These are phyloP conservation scores for Carassius carassius DNA, from an alignment of 2,113 vertebrate genomes.

Conservation along the genomic window DNA sequence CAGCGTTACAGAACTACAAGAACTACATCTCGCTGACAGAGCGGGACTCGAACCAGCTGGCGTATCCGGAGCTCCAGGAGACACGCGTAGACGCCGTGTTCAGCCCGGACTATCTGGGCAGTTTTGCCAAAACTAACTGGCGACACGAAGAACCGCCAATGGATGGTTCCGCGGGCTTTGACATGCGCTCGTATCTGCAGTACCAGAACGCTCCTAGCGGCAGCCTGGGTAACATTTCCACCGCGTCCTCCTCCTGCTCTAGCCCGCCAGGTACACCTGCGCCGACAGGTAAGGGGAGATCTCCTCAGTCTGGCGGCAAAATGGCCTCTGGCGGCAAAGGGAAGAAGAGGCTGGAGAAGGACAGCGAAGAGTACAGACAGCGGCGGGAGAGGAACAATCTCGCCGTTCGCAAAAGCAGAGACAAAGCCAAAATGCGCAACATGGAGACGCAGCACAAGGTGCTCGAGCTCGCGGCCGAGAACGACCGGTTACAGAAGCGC, in stretches of 20 bases:
- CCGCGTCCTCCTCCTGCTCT: conserved; percentile 88
- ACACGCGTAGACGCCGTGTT: conserved; percentile 92
- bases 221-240: conserved; percentile 94
- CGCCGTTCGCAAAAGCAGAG: conserved; percentile 98
- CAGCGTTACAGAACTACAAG: conserved; percentile 78
- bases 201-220: conserved; percentile 92
- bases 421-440: conserved; percentile 98
- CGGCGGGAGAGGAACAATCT: conserved; percentile 97
- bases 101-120: conserved; percentile 79
- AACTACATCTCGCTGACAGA: conserved; percentile 84
- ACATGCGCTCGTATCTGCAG: conserved; percentile 89
- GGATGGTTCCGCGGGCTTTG: conserved; percentile 83
- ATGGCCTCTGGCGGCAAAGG: conserved; percentile 80
- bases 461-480: conserved; percentile 96
- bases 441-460: conserved; percentile 98
- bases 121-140: conserved; percentile 76
- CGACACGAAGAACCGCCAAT: conserved; percentile 81
- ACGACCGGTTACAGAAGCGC: conserved; percentile 96
- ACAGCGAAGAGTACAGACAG: conserved; percentile 93
- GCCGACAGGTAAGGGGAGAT: conserved; percentile 82
- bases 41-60: conserved; percentile 77
- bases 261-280: conserved; percentile 94
- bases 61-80: conserved; percentile 85
- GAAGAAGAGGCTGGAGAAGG: conserved; percentile 95
- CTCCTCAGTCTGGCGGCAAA: conserved; percentile 76